Conservation (phyloP, 2,113 vertebrate genomes). For the Acinonyx jubatus region DNA sequence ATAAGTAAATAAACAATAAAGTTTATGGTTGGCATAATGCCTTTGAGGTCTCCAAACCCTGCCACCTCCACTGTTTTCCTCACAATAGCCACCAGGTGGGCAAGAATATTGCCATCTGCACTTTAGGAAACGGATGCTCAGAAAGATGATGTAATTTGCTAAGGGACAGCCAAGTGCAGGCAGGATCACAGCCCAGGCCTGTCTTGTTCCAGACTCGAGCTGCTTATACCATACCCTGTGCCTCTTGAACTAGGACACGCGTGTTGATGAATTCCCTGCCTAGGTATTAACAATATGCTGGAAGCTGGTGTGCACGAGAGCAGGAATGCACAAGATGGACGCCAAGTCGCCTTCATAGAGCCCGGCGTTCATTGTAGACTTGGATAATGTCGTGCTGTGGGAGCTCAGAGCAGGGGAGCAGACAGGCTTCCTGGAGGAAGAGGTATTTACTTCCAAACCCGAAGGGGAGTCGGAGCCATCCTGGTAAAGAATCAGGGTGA, state of each 20-base stretch:
- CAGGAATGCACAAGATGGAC: not conserved
- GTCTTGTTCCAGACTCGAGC: not conserved
- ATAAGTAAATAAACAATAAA: not conserved
- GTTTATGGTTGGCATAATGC: not conserved
- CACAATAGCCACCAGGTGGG: not conserved
- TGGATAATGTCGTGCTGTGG: no score
- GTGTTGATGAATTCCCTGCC: not conserved
- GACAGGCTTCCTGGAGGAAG: not conserved
- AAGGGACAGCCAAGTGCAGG: not conserved
- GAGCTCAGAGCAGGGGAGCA: not conserved
- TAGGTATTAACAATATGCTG: not conserved
- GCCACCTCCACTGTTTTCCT: not conserved
- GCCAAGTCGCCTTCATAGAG: not conserved
- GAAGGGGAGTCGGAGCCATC: not conserved
- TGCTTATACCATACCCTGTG: not conserved
- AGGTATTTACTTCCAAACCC: not conserved
- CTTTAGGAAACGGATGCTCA: not conserved
- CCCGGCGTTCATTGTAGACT: not conserved
- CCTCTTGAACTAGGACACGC: not conserved
- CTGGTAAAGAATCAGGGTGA: not conserved
- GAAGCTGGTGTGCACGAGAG: not conserved
- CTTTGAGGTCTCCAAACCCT: not conserved
- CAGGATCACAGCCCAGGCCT: not conserved
- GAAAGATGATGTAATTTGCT: not conserved
- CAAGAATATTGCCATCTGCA: not conserved